A percentile compares a stretch with the other conserved stretches of the same genome.
Conservation (phyloP, 2,113 vertebrate genomes). For the Melospiza georgiana region DNA sequence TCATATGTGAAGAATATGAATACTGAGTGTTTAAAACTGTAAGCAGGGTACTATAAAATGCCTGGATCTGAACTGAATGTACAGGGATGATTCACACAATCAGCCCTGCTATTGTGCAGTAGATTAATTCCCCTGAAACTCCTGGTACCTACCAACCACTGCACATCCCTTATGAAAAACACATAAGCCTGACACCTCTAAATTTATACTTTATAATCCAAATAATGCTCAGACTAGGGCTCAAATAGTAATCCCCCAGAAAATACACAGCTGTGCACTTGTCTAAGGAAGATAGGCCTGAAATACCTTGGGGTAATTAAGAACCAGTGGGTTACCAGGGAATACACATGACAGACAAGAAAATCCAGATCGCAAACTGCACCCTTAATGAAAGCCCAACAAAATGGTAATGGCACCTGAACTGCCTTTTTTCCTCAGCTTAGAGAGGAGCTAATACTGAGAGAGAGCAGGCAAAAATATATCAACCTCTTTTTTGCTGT, state of each 20-base stretch:
- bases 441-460: neutral
- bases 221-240: neutral
- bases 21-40: neutral
- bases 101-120: neutral
- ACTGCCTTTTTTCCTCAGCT: neutral
- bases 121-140: slow-evolving; percentile 18
- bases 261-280: slow-evolving; percentile 10
- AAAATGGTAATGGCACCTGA: neutral
- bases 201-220: slow-evolving; percentile 22
- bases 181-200: neutral
- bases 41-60: neutral
- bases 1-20: neutral
- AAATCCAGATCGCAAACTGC: neutral
- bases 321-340: neutral
- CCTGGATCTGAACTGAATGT: neutral
- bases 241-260: neutral
- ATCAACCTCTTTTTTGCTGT: neutral
- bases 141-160: neutral
- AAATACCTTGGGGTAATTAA: slow-evolving; percentile 36
- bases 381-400: neutral
- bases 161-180: slow-evolving; percentile 23
- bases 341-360: neutral
- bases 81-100: neutral
- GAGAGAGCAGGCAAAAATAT: neutral
- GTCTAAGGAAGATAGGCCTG: neutral